Base-by-base conservation (phyloP, 2,888 invertebrate genomes). In the Cerastis leucographa region DNA sequence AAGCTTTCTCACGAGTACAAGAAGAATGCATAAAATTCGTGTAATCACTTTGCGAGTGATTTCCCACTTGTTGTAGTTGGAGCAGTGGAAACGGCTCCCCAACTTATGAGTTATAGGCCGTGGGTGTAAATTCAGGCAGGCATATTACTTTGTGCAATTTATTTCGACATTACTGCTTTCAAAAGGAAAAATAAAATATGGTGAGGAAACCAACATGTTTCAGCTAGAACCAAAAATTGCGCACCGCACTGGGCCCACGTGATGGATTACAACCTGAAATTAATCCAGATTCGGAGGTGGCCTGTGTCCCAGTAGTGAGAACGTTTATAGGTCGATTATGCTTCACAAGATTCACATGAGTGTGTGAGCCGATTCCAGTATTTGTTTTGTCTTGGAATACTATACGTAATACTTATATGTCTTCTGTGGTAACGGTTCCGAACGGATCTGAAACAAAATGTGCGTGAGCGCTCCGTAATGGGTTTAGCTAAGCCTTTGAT, bases 401-500 rank as follows among this genome's bases (percentile, higher is more conserved):
- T 42, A 42, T 42, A 25, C 17, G 0, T 17, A 64, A 64, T 64
- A 25, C 64, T 14, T 44, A 64, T 42, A 42, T 5, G 4, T 64
- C n/a, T 64, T 8, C 64, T 42, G 42, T 64, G 64, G 64, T 17
- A 64, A 64, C 64, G n/a, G n/a, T 42, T 64, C 64, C 64, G 14
- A 64, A 64, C 54, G 54, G 46, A 68, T 76, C 65, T 65, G 54
- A 54, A 79, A 74, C 81, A 80, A 85, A 84, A 74, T 78, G 74
- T 83, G 75, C 82, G 75, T 84, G 77, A 82, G 74, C 69, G 74
- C 51, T 46, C 71, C n/a, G 73, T 88, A 85, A 89, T 87, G 79
- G 86, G 85, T 78, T 89, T 76, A 82, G 77, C 81, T 85, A 86
- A 87, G 84, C 86, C 90, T 90, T 90, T 90, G 90, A 90, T 90